Conservation (phyloP, 2,888 invertebrate genomes). For the Tetranychus truncatus region DNA sequence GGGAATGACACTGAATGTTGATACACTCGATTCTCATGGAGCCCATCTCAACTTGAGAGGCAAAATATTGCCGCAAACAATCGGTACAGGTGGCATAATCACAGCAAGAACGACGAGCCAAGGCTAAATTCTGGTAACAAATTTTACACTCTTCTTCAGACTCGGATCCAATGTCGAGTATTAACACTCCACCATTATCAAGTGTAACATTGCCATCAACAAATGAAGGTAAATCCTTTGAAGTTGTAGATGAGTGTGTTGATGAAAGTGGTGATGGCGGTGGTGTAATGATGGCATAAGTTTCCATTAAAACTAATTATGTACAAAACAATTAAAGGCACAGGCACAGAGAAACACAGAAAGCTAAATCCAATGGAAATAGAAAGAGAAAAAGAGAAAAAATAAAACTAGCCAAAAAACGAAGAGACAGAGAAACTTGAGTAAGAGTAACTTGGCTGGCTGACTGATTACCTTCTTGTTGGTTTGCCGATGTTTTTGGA, state of each 20-base stretch:
- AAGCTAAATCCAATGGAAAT: neutral
- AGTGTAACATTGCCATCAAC: neutral
- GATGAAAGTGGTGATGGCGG: neutral
- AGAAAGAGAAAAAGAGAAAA: neutral
- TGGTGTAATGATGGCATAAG: neutral
- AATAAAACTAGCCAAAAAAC: neutral
- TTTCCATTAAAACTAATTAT: neutral
- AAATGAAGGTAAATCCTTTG: neutral
- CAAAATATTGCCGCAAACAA: constrained; percentile 31
- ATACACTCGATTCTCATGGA: constrained; percentile 32
- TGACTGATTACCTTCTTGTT: neutral
- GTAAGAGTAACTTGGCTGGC: neutral
- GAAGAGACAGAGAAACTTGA: neutral
- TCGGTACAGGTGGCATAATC: constrained; percentile 30
- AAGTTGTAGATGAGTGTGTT: neutral
- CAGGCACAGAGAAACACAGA: neutral
- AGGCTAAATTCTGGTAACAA: constrained; percentile 29
- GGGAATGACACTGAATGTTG: constrained; percentile 29
- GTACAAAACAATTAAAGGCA: neutral
- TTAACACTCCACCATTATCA: neutral
- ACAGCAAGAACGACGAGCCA: constrained; percentile 32
- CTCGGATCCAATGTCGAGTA: neutral
- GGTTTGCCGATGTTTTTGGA: no score
- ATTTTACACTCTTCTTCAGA: constrained; percentile 29
- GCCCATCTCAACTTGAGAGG: constrained; percentile 30